Percentiles rank a stretch among this genome's conserved stretches.
Evolutionary conservation across 2,888 invertebrate species (phyloP).

Genomic region (Zelleria hepariella): DNA sequence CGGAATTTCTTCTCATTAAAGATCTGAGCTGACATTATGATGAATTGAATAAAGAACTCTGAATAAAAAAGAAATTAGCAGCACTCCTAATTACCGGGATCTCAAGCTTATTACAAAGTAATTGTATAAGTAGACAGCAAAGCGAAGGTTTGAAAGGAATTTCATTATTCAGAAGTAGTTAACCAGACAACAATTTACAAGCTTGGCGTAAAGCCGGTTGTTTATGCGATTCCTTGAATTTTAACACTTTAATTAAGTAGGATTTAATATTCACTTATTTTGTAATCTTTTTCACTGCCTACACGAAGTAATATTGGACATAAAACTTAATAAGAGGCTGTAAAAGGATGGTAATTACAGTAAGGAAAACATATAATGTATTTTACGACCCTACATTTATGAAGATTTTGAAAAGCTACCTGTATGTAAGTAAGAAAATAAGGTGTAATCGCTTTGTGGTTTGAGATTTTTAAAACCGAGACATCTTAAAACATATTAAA

Average conservation of each 20-base stretch:
- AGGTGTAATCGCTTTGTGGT: no score
- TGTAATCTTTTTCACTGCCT: neutral
- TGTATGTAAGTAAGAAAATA: no score
- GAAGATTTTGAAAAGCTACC: no score
- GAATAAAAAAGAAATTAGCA: no score
- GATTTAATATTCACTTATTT: conserved; percentile 11
- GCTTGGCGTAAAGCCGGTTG: conserved; percentile 23
- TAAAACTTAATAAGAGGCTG: neutral
- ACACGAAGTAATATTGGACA: neutral
- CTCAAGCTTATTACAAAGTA: neutral
- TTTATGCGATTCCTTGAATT: conserved; percentile 22
- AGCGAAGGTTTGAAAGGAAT: neutral
- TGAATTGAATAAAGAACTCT: no score
- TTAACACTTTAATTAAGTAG: conserved; percentile 23
- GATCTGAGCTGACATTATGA: neutral
- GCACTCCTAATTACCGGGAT: no score
- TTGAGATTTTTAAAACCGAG: no score
- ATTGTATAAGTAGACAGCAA: neutral
- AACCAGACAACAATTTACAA: conserved; percentile 23
- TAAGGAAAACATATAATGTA: neutral
- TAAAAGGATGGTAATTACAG: neutral
- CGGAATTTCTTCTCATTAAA: conserved; percentile 24
- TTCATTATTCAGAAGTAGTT: conserved; percentile 16
- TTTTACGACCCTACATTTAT: neutral
- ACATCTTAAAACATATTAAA: no score